Evolutionary conservation across 2,797 vertebrate species (phyloP).

Genomic region (Premnoplex brunnescens): DNA sequence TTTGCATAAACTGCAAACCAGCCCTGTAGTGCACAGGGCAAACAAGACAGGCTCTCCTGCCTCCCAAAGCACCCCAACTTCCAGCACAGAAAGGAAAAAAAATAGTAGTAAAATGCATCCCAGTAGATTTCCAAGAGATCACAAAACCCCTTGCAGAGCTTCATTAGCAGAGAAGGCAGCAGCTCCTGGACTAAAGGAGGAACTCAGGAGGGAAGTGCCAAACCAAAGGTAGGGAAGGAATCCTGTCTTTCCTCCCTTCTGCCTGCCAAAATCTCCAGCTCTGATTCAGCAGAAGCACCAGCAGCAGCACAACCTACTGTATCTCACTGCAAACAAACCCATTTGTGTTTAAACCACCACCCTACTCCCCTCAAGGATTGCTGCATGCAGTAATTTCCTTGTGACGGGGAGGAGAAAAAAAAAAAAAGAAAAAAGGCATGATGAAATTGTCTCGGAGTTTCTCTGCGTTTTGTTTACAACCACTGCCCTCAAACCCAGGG

Average conservation of each 20-base stretch:
- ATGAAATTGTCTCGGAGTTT: conserved; percentile 50
- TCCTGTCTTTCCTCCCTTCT: background rate
- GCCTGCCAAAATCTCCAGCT: background rate
- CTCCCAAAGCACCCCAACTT: background rate
- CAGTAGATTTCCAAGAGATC: background rate
- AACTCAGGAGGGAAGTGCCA: background rate
- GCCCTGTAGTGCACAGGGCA: background rate
- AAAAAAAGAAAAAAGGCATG: background rate
- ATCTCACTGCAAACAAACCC: conserved; percentile 4
- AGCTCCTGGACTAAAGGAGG: background rate
- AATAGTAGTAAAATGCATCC: background rate
- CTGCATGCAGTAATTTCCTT: conserved; percentile 51
- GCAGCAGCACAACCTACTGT: background rate
- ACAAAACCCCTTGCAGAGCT: background rate
- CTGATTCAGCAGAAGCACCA: conserved; percentile 33
- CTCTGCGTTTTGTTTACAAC: conserved; percentile 29
- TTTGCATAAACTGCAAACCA: background rate
- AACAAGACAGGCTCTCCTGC: background rate
- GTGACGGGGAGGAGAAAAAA: rapidly evolving
- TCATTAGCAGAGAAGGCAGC: background rate
- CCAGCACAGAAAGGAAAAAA: background rate
- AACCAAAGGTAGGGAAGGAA: background rate
- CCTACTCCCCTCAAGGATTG: conserved; percentile 6
- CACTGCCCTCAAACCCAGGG: background rate
- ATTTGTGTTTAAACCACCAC: conserved; percentile 7